A percentile compares a stretch with the other conserved stretches of the same genome.
Conservation (phyloP, 2,797 vertebrate genomes). For the Tinamus major region DNA sequence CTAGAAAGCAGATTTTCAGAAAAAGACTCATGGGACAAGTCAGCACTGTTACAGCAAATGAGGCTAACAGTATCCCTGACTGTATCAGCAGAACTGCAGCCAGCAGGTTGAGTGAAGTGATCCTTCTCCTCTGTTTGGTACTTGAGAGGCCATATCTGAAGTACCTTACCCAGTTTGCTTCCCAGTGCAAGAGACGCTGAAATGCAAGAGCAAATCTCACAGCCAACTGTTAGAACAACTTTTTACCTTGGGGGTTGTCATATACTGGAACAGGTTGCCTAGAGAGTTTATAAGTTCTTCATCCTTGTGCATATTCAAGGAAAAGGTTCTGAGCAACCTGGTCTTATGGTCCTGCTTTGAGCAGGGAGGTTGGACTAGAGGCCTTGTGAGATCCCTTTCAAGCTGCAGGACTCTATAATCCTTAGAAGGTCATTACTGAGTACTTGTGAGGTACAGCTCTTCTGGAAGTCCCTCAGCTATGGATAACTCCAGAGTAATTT, state of each 20-base stretch:
- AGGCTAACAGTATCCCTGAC: neutral
- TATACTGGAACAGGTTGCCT: neutral
- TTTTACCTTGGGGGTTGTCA: neutral
- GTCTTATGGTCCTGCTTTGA: neutral
- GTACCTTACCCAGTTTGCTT: neutral
- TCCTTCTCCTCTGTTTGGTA: neutral
- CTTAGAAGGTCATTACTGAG: neutral
- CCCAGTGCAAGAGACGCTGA: neutral
- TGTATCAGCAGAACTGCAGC: neutral
- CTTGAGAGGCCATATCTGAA: neutral
- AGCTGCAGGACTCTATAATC: neutral
- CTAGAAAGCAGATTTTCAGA: neutral
- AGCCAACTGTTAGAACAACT: fast-evolving
- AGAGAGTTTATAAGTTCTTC: neutral
- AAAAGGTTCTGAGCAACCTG: neutral
- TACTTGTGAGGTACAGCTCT: neutral
- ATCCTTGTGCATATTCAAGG: neutral
- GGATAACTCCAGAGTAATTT: neutral
- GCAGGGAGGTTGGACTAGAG: neutral
- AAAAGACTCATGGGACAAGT: neutral
- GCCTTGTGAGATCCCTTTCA: neutral
- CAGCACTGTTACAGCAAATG: neutral
- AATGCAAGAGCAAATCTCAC: neutral
- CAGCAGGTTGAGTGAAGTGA: neutral
- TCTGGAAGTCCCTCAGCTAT: neutral